Conservation (phyloP, 2,888 invertebrate species). For the Chorisops tibialis region DNA sequence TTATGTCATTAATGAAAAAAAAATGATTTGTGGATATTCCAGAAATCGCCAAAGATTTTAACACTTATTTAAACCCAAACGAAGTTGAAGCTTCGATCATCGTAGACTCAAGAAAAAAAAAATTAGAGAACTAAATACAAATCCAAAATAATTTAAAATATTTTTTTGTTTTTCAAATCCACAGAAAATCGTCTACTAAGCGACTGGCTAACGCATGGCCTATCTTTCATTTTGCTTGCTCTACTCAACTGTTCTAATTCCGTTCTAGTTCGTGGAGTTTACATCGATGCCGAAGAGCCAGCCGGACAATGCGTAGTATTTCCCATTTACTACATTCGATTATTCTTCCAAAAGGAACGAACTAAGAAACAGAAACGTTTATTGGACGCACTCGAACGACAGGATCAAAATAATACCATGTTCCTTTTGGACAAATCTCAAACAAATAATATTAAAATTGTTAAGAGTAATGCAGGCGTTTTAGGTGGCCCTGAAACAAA, state of each 20-base stretch:
- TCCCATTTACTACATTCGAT: constrained; percentile 76
- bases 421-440: constrained; percentile 31
- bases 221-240: constrained; percentile 70
- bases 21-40: too few relatives aligned
- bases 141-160: neutral
- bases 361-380: constrained; percentile 58
- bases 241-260: constrained; percentile 84
- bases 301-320: constrained; percentile 80
- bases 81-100: too few relatives aligned
- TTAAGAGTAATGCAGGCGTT: constrained; percentile 26
- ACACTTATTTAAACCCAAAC: too few relatives aligned
- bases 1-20: too few relatives aligned
- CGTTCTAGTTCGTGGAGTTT: constrained; percentile 80
- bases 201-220: constrained; percentile 75
- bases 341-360: constrained; percentile 70
- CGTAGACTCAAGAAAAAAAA: too few relatives aligned
- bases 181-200: constrained; percentile 69
- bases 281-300: constrained; percentile 81
- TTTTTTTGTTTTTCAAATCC: constrained; percentile 1
- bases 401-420: constrained; percentile 35
- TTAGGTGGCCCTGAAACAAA: constrained; percentile 23
- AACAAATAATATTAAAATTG: constrained; percentile 31
- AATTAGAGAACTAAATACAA: too few relatives aligned
- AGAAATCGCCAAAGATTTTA: too few relatives aligned
- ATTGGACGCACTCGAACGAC: constrained; percentile 38